These are phyloP conservation scores for Eilema griseolum DNA, from an alignment of 2,888 invertebrate species.

Conservation along the genomic window DNA sequence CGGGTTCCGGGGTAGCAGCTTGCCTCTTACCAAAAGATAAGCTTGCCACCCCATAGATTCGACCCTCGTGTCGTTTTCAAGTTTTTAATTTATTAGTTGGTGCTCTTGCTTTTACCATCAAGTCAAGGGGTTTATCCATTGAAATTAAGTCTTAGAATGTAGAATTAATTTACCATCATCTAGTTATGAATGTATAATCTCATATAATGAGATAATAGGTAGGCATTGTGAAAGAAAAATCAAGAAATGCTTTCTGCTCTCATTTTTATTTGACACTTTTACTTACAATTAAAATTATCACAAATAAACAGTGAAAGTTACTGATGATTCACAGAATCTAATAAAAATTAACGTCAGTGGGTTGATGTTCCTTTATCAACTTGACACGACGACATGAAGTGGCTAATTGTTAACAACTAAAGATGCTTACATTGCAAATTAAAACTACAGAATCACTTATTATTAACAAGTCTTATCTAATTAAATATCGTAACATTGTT, in stretches of 20 bases:
- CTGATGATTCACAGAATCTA: slow-evolving; percentile 85
- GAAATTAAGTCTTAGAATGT: too few species aligned
- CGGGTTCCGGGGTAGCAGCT: too few species aligned
- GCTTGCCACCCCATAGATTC: too few species aligned
- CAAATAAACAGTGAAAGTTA: slow-evolving; percentile 82
- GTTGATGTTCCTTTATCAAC: slow-evolving; percentile 63
- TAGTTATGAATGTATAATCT: too few species aligned
- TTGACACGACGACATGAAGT: slow-evolving; percentile 52
- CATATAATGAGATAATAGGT: neutral
- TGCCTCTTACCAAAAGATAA: too few species aligned
- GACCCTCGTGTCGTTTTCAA: too few species aligned
- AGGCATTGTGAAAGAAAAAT: slow-evolving; percentile 39
- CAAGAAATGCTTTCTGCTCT: slow-evolving; percentile 43
- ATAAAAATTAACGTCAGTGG: slow-evolving; percentile 66
- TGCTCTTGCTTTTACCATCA: too few species aligned
- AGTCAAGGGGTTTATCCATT: too few species aligned
- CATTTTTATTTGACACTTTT: slow-evolving; percentile 76
- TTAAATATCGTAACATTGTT: slow-evolving; percentile 46
- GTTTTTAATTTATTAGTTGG: too few species aligned
- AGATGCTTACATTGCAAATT: slow-evolving; percentile 56
- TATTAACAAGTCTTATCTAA: slow-evolving; percentile 40
- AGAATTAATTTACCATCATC: too few species aligned
- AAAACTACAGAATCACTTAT: slow-evolving; percentile 45
- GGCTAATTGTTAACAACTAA: slow-evolving; percentile 61
- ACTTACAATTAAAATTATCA: slow-evolving; percentile 80